Base-by-base conservation (phyloP, 92 coral and sea anemone genomes). In the Anthopleura xanthogrammica region DNA sequence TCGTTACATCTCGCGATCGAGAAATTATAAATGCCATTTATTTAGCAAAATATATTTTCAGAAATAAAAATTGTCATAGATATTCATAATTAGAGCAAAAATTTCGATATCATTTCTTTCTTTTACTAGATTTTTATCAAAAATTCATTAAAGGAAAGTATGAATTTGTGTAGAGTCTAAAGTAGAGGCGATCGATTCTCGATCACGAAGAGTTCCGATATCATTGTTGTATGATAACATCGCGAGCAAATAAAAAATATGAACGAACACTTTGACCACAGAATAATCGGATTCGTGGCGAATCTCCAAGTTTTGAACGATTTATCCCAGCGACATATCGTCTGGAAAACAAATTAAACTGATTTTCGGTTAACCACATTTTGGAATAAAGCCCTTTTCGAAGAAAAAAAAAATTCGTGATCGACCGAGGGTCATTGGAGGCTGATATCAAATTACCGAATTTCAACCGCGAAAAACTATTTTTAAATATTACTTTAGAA, bases 171-270 rank as follows among this genome's bases (percentile, higher is more conserved):
- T 22, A 23, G 29, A 23, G 19, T 29, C 16, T 68, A 68, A 23
- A 68, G 41, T 24, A 23, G 74, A 42, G 19, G 17, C 12, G 42
- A 36, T 68, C 72, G 72, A 20, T 17, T 64, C 29, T 29, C 42
- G 50, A 58, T 58, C 70, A 20, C 70, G 19, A 62, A 62, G 11
- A 42, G 41, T 22, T 68, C 16, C 36, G 16, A 68, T 68, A 29
- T 68, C 70, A 62, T 29, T 11, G 74, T 29, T 22, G 12, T 16
- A 36, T 12, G 74, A 68, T 68, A 68, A 68, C 74, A 68, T 68
- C 74, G 70, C 36, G 74, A 29, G 36, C 74, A 68, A 68, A 68
- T 29, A 68, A 23, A 23, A 68, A 68, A 68, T 68, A 68, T 68
- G 74, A 68, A 24, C 46, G 24, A 68, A 11, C 41, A 68, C 29